phyloP scores from a whole-genome alignment of 2,113 vertebrate species.

The Thalassoma bifasciatum region DNA sequence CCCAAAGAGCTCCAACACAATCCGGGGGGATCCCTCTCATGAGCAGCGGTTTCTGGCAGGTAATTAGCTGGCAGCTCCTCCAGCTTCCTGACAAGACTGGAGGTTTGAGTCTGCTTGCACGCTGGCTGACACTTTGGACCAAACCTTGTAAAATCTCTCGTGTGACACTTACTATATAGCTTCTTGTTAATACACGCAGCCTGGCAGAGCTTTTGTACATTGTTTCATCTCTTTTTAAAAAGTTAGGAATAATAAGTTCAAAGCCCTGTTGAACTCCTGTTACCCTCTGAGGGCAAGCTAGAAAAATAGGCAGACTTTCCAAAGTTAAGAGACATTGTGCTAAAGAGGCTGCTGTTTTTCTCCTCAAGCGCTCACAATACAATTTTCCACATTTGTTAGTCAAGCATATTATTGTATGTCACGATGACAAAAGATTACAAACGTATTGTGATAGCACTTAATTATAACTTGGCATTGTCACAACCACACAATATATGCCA shows the following conservation, averaged over 20 bases:
- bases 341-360: background rate
- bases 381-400: no score
- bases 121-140: constrained; percentile 74
- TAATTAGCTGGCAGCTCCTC: constrained; percentile 69
- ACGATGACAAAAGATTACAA: no score
- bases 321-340: background rate
- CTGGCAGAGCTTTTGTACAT: constrained; percentile 36
- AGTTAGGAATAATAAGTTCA: constrained; percentile 16
- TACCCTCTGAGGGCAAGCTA: constrained; percentile 2
- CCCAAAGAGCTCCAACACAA: constrained; percentile 45
- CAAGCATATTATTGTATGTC: no score
- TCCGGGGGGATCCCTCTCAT: constrained; percentile 64
- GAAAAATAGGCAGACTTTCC: constrained; percentile 31
- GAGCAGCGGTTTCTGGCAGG: constrained; percentile 72
- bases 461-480: no score
- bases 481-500: constrained; percentile 43
- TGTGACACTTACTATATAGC: constrained; percentile 60
- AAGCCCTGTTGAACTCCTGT: constrained; percentile 6
- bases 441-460: no score
- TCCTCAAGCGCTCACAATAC: background rate
- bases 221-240: constrained; percentile 34
- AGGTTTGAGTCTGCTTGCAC: constrained; percentile 69
- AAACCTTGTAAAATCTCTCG: constrained; percentile 75
- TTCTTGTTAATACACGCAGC: constrained; percentile 68
- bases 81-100: constrained; percentile 68